Evolutionary conservation across 2,888 invertebrate species (phyloP).

Genomic region (Mythimna pallens): DNA sequence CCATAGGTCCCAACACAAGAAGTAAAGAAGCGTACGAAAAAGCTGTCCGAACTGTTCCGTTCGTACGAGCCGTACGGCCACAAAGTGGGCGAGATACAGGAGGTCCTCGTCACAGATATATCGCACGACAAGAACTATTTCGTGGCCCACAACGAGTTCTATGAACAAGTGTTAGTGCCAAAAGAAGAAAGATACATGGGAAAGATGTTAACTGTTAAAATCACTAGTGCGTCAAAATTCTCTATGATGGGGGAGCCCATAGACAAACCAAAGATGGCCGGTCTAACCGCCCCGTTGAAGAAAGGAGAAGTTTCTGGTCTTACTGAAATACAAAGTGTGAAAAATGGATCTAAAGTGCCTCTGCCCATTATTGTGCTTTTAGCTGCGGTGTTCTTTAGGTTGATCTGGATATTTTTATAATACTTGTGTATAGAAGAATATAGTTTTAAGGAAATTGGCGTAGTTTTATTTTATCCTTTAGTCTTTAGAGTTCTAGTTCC

Average conservation of each 20-base stretch:
- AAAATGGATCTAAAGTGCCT: constrained; percentile 72
- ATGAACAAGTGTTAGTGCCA: constrained; percentile 97
- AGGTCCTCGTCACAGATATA: constrained; percentile 97
- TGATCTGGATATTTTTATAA: constrained; percentile 85
- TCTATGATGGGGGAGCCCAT: constrained; percentile 94
- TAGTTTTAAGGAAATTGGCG: constrained; percentile 54
- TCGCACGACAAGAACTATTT: constrained; percentile 97
- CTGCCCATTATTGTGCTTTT: constrained; percentile 80
- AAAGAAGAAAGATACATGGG: constrained; percentile 95
- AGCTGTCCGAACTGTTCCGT: constrained; percentile 96
- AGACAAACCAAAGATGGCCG: constrained; percentile 89
- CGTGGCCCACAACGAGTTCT: constrained; percentile 98
- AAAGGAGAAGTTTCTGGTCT: constrained; percentile 91
- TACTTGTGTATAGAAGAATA: constrained; percentile 53
- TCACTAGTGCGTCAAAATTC: constrained; percentile 93
- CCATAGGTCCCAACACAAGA: constrained; percentile 94
- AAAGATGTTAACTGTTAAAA: constrained; percentile 94
- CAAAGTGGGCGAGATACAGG: constrained; percentile 92
- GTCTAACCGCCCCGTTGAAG: constrained; percentile 88
- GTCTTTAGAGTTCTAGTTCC: too few species aligned
- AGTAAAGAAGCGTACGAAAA: constrained; percentile 97
- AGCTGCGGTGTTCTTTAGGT: constrained; percentile 82
- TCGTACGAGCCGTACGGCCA: constrained; percentile 96
- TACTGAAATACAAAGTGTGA: constrained; percentile 80
- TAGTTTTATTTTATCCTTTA: constrained; percentile 59